Evolutionary conservation across 2,888 invertebrate genomes (phyloP), one percentile per base, ranked within the genome.

Genomic region (Itoplectis maculator): DNA sequence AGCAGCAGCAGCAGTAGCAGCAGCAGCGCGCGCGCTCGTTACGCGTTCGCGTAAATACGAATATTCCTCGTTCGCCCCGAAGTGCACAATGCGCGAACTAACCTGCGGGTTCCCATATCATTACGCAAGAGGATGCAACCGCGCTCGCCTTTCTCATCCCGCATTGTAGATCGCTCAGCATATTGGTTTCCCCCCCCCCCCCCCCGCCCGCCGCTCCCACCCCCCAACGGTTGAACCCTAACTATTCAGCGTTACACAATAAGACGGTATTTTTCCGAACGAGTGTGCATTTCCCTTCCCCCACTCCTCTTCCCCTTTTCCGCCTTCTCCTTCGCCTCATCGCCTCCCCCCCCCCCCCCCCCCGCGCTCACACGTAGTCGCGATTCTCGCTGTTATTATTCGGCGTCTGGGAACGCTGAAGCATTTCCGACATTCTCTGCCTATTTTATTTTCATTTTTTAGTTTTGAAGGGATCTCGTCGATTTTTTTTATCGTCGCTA

Each of bases 121-220:
- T 75, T 74, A 45, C 47, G 65, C 45, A 51, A 61, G 63, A 29
- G 40, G 35, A 73, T 47, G 54, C 29, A 49, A 11, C 29, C 54
- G 40, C 56, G 45, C 59, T 37, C 61, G 77, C 47, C 9, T 66
- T 68, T 63, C 66, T 42, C 15, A 59, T 45, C 75, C 35, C 35
- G 49, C 20, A 61, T 80, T 61, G 23, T 42, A 69, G 42, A 29
- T 35, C 42, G 66, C 65, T 51, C 49, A 35, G 68, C 40, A 74
- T 76, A 69, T 81, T 69, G 69, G 47, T 37, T 66, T 79, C 68
- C 74, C 72, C 13, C 45, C 47, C 74, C 72, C 13, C 45, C 47
- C n/a, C n/a, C n/a, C n/a, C n/a, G n/a, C n/a, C n/a, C n/a, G n/a
- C n/a, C n/a, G n/a, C n/a, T n/a, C n/a, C n/a, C n/a, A n/a, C n/a